Conservation (phyloP, 2,797 vertebrate species). For the Typhlichthys subterraneus region DNA sequence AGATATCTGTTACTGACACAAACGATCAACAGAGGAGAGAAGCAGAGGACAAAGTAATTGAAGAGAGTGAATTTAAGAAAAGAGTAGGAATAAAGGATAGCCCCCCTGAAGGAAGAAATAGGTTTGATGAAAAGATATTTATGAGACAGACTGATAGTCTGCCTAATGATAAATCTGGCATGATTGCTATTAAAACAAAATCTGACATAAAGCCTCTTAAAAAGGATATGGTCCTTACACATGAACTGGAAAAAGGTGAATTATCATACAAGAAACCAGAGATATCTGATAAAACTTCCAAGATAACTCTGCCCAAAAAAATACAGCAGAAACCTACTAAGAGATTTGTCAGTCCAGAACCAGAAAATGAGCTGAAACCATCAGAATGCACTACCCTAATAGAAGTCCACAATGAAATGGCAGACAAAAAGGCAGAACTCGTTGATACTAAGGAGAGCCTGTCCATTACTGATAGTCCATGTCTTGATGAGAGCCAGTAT, state of each 20-base stretch:
- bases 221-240: no score
- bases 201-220: no score
- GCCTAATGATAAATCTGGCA: not conserved
- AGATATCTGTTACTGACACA: conserved; percentile 58
- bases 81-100: conserved; percentile 1
- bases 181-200: no score
- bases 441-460: no score
- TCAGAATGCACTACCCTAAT: no score
- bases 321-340: no score
- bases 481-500: not conserved
- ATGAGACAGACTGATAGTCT: not conserved
- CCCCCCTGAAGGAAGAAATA: not conserved
- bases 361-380: no score
- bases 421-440: no score
- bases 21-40: conserved; percentile 8
- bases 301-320: not conserved
- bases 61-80: conserved; percentile 9
- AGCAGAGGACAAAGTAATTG: conserved; percentile 8
- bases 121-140: conserved; percentile 4
- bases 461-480: no score
- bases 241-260: no score
- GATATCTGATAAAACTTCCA: not conserved
- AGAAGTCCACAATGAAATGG: no score
- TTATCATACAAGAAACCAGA: not conserved
- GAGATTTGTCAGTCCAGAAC: no score